Evolutionary conservation across 2,113 vertebrate species (phyloP), one percentile per base, ranked within the genome.

Genomic region (Martes martes): DNA sequence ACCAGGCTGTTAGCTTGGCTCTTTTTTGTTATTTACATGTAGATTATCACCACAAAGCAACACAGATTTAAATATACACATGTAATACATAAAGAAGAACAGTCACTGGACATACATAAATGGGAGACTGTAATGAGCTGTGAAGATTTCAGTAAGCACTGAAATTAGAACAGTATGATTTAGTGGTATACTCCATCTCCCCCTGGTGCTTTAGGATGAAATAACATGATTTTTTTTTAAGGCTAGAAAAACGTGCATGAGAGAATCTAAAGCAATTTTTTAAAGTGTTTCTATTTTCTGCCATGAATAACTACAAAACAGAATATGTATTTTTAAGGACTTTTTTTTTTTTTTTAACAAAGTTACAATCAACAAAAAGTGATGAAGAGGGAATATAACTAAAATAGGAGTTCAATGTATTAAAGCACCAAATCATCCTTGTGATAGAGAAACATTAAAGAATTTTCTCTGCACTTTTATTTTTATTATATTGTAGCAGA

Each of bases 101-200:
- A 80, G 50, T 42, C 52, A 83, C 28, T 82, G 14, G 95, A 87
- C 33, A 42, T 63, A 73, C 11, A 76, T 69, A 95, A 78, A 86
- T 7, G 28, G 57, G 31, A 78, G n/a, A 81, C 42, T 50, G 8
- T 31, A 92, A 65, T 39, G 13, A 96, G 33, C 80, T 92, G 21
- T 86, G 23, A 96, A 74, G n/a, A 74, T 42, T 23, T 31, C 21
- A 52, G 11, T 52, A 69, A 92, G 71, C 11, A 47, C 31, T 92
- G 28, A 96, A 79, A 92, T 83, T 76, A 89, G 26, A 93, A 80
- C 4, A 0, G 11, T 10, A 79, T 67, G 10, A 1, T 74, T 97
- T 78, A 96, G 33, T 61, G 84, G 57, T 33, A 96, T 61, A 96
- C 69, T 92, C 69, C 93, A 93, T 89, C 97, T 96, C 96, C 95